A percentile compares a stretch with the other conserved stretches of the same genome.
These are phyloP conservation scores for Plodia interpunctella DNA, from an alignment of 1,140 invertebrate species.

Conservation along the genomic window DNA sequence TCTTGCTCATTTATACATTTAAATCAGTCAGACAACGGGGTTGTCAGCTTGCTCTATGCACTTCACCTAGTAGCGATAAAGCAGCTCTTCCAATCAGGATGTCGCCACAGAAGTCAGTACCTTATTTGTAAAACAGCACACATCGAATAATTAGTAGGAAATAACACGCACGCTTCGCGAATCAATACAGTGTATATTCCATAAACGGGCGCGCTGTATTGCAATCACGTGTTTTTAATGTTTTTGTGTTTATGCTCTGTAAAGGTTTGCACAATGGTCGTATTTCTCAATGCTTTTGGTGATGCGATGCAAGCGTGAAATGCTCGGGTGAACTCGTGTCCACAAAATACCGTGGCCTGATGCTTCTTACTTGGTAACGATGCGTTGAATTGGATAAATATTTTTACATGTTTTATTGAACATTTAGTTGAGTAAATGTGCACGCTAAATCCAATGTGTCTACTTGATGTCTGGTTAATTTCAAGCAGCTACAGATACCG, in stretches of 20 bases:
- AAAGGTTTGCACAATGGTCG: background rate
- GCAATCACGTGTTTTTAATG: background rate
- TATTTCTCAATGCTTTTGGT: background rate
- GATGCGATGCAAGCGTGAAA: background rate
- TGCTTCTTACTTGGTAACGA: background rate
- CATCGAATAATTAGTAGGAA: background rate
- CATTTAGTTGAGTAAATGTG: too few relatives aligned
- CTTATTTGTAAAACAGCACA: background rate
- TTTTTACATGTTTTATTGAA: background rate
- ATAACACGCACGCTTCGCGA: conserved; percentile 1
- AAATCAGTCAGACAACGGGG: too few relatives aligned
- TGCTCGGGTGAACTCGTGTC: background rate
- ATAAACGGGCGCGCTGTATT: background rate
- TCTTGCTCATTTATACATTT: too few relatives aligned
- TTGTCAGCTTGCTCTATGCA: too few relatives aligned
- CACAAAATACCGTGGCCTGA: background rate
- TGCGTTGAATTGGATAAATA: background rate
- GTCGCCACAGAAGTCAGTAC: background rate
- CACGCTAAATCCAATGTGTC: too few relatives aligned
- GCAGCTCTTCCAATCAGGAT: background rate
- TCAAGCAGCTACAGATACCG: too few relatives aligned
- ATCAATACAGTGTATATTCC: background rate
- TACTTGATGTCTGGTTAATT: too few relatives aligned
- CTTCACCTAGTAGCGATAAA: too few relatives aligned
- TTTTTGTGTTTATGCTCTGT: conserved; percentile 4